phyloP scores from a whole-genome alignment of 2,113 vertebrate genomes.

The Acanthochromis polyacanthus region DNA sequence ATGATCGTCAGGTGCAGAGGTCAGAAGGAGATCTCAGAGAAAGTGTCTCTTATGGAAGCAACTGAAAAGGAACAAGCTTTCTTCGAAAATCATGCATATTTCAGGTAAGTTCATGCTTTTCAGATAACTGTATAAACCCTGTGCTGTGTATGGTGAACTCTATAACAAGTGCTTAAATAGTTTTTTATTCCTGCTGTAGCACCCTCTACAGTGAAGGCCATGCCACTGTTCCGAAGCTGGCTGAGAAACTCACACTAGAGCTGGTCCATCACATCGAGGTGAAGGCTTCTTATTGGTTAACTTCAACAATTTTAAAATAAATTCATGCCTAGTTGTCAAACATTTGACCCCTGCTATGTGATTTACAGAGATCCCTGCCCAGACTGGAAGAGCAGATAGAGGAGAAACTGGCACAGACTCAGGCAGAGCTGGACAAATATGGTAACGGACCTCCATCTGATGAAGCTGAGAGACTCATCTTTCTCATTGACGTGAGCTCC shows the following conservation, averaged over 20 bases:
- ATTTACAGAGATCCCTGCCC: constrained; percentile 78
- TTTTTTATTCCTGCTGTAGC: constrained; percentile 52
- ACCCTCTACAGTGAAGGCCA: constrained; percentile 73
- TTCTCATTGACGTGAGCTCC: constrained; percentile 80
- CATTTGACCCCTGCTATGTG: not conserved
- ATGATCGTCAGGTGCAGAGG: constrained; percentile 92
- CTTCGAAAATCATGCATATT: constrained; percentile 85
- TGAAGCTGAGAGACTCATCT: constrained; percentile 63
- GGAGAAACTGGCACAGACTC: constrained; percentile 75
- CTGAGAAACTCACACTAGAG: constrained; percentile 84
- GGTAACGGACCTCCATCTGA: constrained; percentile 78
- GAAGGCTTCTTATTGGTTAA: not conserved
- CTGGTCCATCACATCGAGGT: constrained; percentile 85
- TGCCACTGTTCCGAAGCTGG: constrained; percentile 82
- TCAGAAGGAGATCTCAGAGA: constrained; percentile 86
- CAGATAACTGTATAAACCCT: not conserved
- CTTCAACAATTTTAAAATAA: not conserved
- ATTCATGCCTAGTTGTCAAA: not conserved
- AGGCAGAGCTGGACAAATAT: constrained; percentile 77
- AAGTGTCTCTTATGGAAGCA: constrained; percentile 83
- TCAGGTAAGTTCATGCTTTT: constrained; percentile 77
- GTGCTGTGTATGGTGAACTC: not conserved
- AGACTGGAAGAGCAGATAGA: constrained; percentile 82
- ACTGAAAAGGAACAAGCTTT: constrained; percentile 85
- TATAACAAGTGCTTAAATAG: not conserved